Percentiles rank a stretch among this genome's conserved stretches.
phyloP scores from a whole-genome alignment of 1,140 invertebrate genomes.

The Drosophila cardini region DNA sequence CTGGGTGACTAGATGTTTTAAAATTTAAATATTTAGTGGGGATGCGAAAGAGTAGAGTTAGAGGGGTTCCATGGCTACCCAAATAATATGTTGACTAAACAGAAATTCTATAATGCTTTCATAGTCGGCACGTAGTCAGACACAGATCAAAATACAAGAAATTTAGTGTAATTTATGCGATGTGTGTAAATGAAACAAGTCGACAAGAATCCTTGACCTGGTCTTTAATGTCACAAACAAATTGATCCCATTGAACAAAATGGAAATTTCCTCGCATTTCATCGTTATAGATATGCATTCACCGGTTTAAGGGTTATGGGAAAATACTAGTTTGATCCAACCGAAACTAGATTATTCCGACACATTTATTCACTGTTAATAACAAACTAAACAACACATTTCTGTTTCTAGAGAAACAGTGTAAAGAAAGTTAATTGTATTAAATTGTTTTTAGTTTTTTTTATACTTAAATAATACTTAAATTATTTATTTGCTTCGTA shows the following conservation, averaged over 20 bases:
- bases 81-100: constrained; percentile 18
- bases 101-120: not conserved
- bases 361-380: no score
- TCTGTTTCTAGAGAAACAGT: no score
- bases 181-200: constrained; percentile 14
- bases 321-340: no score
- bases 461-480: no score
- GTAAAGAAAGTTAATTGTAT: no score
- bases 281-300: no score
- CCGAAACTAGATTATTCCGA: no score
- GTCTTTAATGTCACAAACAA: constrained; percentile 1
- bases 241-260: constrained; percentile 11
- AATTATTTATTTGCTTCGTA: no score
- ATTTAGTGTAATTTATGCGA: constrained; percentile 15
- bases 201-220: constrained; percentile 18
- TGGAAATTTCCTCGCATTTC: not conserved
- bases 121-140: constrained; percentile 22
- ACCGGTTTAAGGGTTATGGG: no score
- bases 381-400: no score
- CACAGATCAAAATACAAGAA: constrained; percentile 20
- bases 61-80: not conserved
- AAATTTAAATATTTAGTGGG: not conserved
- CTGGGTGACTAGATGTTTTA: not conserved
- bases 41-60: not conserved
- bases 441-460: no score